Evolutionary conservation across 2,113 vertebrate genomes (phyloP), one percentile per base, ranked within the genome.

Genomic region (Spilogale gracilis): DNA sequence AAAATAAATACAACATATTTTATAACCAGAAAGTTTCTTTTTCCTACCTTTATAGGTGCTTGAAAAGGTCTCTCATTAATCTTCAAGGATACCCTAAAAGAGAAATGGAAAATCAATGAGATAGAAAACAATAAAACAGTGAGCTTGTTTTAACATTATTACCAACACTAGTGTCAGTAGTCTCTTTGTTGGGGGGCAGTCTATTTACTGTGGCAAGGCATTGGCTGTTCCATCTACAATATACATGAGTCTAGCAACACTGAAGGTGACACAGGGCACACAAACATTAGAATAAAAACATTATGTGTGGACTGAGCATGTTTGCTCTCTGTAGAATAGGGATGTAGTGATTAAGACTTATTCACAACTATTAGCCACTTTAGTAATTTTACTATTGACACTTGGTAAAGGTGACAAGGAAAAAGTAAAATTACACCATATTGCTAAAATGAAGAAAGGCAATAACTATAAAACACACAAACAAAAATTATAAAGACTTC

Each of bases 31-130:
- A 94, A 82, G 1, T 14, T 91, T 86, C 5, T 93, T 96, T 96
- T 84, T 25, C 97, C 38, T 98, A 98, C 98, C 97, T 96, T 95
- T 80, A 83, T 27, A 84, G 90, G 56, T 54, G 50, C 43, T 12
- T 52, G 65, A 91, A 54, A 78, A 12, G 6, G 52, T 85, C 58
- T 97, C 50, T 61, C 71, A 38, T 69, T 90, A 83, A 56, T 82
- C 76, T 67, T 88, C 60, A 60, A 85, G 54, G 58, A 80, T 52
- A 45, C 2, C 91, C 98, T 98, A 92, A 11, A 94, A 97, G 89
- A 88, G 18, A 96, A 97, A 95, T 1, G 82, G 38, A 96, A 84
- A 94, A 56, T 20, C 65, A 32, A 91, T 98, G 84, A 96, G 13
- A 60, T 32, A 58, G 25, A 78, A 32, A 76, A 21, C 25, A 69